Evolutionary conservation across 1,140 invertebrate species (phyloP).

Genomic region (Rhynchophorus ferrugineus): DNA sequence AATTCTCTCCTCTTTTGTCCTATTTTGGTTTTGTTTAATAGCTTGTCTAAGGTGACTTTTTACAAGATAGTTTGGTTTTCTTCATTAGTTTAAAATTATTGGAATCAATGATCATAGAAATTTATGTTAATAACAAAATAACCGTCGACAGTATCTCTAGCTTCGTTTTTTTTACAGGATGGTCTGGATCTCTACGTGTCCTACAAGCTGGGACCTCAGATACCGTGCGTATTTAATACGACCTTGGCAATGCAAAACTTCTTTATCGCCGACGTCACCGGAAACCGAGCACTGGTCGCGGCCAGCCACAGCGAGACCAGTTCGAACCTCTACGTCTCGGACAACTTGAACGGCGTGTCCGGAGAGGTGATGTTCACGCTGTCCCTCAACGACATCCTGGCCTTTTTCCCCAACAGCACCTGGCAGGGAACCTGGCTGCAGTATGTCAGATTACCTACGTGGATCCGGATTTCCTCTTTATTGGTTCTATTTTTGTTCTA

Average conservation of each 20-base stretch:
- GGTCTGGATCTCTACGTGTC: conserved; percentile 72
- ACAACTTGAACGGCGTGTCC: conserved; percentile 48
- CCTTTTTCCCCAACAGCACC: conserved; percentile 72
- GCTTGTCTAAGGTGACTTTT: too few relatives aligned
- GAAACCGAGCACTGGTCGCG: conserved; percentile 72
- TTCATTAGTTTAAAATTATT: too few relatives aligned
- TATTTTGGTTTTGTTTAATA: too few relatives aligned
- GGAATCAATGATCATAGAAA: too few relatives aligned
- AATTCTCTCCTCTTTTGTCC: too few relatives aligned
- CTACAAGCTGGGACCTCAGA: conserved; percentile 61
- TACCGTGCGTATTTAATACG: conserved; percentile 66
- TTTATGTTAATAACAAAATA: too few relatives aligned
- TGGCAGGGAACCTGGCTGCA: conserved; percentile 76
- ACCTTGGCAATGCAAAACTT: conserved; percentile 59
- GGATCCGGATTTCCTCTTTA: too few relatives aligned
- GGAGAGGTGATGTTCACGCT: conserved; percentile 60
- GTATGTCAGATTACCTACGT: too few relatives aligned
- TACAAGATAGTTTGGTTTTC: too few relatives aligned
- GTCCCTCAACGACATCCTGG: conserved; percentile 74
- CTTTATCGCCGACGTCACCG: conserved; percentile 76
- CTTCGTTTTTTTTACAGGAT: conserved; percentile 44
- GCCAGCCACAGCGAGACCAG: conserved; percentile 68
- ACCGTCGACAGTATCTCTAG: too few relatives aligned
- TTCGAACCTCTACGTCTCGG: conserved; percentile 73
- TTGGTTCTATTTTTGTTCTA: conserved; percentile 39